Conservation (phyloP, 2,888 invertebrate species). For the Neocrepidodera transversa region DNA sequence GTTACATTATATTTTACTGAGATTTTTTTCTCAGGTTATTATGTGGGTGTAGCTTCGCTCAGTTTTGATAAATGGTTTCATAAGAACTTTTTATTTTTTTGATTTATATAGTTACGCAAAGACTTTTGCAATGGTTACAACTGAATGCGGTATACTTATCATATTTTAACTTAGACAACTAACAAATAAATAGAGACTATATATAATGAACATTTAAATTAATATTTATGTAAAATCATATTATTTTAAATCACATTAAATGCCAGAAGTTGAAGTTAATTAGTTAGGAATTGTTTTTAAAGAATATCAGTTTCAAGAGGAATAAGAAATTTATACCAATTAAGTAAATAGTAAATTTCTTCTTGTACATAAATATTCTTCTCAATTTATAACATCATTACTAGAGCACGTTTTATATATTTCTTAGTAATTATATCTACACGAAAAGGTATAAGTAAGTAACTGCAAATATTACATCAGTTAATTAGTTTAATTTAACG, state of each 20-base stretch:
- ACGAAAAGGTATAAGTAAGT: not conserved
- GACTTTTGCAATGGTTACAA: conserved; percentile 1
- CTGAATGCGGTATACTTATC: not conserved
- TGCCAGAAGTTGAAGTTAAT: no score
- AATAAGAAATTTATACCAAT: not conserved
- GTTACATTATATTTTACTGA: conserved; percentile 1
- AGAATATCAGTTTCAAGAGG: no score
- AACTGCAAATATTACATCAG: not conserved
- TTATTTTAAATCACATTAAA: not conserved
- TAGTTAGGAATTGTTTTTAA: no score
- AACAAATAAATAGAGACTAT: not conserved
- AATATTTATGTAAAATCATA: no score
- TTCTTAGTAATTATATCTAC: not conserved
- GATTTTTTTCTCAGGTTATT: conserved; percentile 1
- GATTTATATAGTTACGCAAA: conserved; percentile 13
- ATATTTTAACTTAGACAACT: not conserved
- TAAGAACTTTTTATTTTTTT: conserved; percentile 7
- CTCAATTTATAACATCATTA: not conserved
- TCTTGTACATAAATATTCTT: not conserved
- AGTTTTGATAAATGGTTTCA: conserved; percentile 16
- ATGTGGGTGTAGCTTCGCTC: conserved; percentile 10
- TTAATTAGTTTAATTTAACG: not conserved
- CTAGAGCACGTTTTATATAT: not conserved
- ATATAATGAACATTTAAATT: no score
- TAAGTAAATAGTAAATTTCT: not conserved